Evolutionary conservation across 1,140 invertebrate genomes (phyloP), one percentile per base, ranked within the genome.

Genomic region (Cyclargus thomasi): DNA sequence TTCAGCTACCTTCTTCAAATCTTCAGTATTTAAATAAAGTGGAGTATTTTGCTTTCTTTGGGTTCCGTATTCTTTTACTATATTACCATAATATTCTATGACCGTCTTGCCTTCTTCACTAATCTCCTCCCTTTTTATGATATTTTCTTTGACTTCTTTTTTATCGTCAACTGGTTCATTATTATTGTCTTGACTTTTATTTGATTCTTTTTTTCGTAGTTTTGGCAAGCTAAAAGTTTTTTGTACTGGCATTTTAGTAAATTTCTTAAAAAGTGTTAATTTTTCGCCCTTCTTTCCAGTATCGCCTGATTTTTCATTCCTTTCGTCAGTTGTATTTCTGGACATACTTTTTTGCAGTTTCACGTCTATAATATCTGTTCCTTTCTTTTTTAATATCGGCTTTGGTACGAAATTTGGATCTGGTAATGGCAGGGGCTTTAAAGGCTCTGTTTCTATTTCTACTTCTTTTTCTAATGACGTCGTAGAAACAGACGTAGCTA

Each of bases 51-150:
- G 81, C 73, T 90, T 93, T 74, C 92, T 93, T 21, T 88, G 85
- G 68, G 79, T 86, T 35, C 93, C 92, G 65, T 94, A 94, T 82
- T 94, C 94, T 69, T 93, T 93, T 1, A 96, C 94, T 67, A 97
- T 94, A 79, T 95, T 95, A 18, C 94, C 94, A 72, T 97, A 97
- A 79, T 96, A 95, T 88, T 95, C 95, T 17, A 95, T 94, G 0
- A 95, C 92, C 0, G 94, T 94, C 78, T 93, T 94, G 0, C 93
- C 86, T 79, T 93, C 93, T 72, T 95, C 94, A 71, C 91, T 81
- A 16, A 88, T 68, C 74, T 80, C 81, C 20, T 91, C 84, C 65
- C 81, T 80, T 65, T 72, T 72, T 75, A 76, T 75, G 68, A 88
- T 79, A 23, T 47, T 64, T 79, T 83, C 83, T 62, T 79, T 78